These are phyloP conservation scores for Diarsia mendica DNA, from an alignment of 2,888 invertebrate species.

Conservation along the genomic window DNA sequence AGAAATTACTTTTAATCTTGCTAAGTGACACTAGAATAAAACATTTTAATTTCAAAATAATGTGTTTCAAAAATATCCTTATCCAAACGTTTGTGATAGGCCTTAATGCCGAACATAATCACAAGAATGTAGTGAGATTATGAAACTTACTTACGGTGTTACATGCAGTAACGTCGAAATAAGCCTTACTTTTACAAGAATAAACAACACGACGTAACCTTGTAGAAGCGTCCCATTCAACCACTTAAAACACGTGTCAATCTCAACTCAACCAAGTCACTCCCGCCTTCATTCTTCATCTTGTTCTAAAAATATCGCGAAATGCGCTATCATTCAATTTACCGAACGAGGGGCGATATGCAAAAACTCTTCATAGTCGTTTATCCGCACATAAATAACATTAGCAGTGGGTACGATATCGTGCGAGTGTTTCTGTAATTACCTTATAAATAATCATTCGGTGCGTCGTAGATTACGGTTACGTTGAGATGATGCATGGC, in stretches of 20 bases:
- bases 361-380: slow-evolving; percentile 85
- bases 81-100: background rate
- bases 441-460: slow-evolving; percentile 90
- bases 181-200: background rate
- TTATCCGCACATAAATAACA: slow-evolving; percentile 89
- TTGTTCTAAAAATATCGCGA: slow-evolving; percentile 54
- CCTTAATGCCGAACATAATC: background rate
- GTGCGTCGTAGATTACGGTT: slow-evolving; percentile 87
- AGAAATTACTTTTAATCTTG: background rate
- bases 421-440: slow-evolving; percentile 89
- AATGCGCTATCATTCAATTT: slow-evolving; percentile 85
- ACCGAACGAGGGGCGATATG: slow-evolving; percentile 81
- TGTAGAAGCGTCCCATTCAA: slow-evolving; percentile 4
- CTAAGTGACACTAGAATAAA: background rate
- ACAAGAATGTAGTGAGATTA: background rate
- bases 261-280: background rate
- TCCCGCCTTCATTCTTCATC: slow-evolving; percentile 20
- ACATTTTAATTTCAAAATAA: background rate
- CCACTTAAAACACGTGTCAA: slow-evolving; percentile 24
- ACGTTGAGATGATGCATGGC: slow-evolving; percentile 83
- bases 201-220: slow-evolving; percentile 7
- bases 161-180: background rate
- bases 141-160: background rate
- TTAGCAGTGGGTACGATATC: slow-evolving; percentile 83
- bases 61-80: background rate